These are phyloP conservation scores for Tricholauxania praeusta DNA, from an alignment of 2,888 invertebrate species.

Conservation along the genomic window DNA sequence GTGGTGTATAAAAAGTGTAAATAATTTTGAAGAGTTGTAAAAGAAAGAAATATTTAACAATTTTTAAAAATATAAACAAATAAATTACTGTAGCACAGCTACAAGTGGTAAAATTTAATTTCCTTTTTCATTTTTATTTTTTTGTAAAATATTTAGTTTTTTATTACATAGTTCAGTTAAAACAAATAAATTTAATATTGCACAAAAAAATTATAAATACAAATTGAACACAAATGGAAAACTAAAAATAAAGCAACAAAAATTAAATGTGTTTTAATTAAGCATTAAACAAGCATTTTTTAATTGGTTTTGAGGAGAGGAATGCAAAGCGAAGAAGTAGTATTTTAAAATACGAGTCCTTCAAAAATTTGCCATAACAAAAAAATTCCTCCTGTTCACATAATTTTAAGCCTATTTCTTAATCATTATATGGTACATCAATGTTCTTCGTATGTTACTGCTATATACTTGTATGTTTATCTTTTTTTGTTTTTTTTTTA, in stretches of 20 bases:
- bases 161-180: conserved; percentile 2
- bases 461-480: too few species aligned
- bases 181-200: conserved; percentile 33
- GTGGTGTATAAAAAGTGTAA: conserved; percentile 30
- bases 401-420: too few species aligned
- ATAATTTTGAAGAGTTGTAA: conserved; percentile 6
- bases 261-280: too few species aligned
- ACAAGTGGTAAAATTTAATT: conserved; percentile 9
- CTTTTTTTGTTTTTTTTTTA: too few species aligned
- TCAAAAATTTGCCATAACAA: too few species aligned
- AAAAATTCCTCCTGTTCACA: too few species aligned
- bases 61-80: conserved; percentile 1
- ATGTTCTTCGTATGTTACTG: too few species aligned
- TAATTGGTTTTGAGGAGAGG: too few species aligned
- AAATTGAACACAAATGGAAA: conserved; percentile 33
- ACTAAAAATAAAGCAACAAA: conserved; percentile 1
- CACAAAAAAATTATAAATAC: background rate
- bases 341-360: too few species aligned
- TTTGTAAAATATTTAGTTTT: background rate
- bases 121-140: background rate
- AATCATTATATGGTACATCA: too few species aligned
- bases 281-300: too few species aligned
- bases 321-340: too few species aligned
- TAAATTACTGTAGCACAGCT: conserved; percentile 31
- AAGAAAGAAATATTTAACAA: conserved; percentile 22